Percentiles rank a stretch among this genome's conserved stretches.
Evolutionary conservation across 2,113 vertebrate genomes (phyloP).

Genomic region (Pelvicachromis taeniatus): DNA sequence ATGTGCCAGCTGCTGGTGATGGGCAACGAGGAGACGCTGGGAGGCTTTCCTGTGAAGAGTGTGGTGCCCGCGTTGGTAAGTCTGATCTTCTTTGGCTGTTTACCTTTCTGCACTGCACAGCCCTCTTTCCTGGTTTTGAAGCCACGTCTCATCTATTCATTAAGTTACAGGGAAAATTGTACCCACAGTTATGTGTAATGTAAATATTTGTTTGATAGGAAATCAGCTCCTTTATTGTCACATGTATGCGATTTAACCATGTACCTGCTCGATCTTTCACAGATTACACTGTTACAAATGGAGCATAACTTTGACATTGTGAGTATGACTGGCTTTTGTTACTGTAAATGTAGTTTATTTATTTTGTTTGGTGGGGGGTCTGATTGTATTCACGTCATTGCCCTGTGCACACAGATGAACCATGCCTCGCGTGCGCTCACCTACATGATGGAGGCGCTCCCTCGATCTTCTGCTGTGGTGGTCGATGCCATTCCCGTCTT

Average conservation of each 20-base stretch:
- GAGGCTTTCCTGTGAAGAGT: conserved; percentile 97
- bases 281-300: conserved; percentile 99
- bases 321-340: conserved; percentile 68
- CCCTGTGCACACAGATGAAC: conserved; percentile 83
- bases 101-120: neutral
- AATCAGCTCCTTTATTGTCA: neutral
- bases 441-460: conserved; percentile 99
- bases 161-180: neutral
- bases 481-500: conserved; percentile 99
- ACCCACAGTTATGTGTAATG: neutral
- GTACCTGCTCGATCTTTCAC: neutral
- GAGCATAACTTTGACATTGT: conserved; percentile 99
- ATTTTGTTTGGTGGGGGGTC: neutral
- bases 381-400: neutral
- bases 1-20: conserved; percentile 99
- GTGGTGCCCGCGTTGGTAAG: conserved; percentile 97
- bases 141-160: neutral
- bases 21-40: conserved; percentile 98
- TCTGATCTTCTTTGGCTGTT: neutral
- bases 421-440: conserved; percentile 98
- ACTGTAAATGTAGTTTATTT: neutral
- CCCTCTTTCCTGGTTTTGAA: neutral
- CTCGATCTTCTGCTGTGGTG: conserved; percentile 95
- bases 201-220: neutral
- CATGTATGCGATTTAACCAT: neutral